A percentile compares a stretch with the other conserved stretches of the same genome.
Conservation (phyloP, 2,797 vertebrate species). For the Fundulus diaphanus region DNA sequence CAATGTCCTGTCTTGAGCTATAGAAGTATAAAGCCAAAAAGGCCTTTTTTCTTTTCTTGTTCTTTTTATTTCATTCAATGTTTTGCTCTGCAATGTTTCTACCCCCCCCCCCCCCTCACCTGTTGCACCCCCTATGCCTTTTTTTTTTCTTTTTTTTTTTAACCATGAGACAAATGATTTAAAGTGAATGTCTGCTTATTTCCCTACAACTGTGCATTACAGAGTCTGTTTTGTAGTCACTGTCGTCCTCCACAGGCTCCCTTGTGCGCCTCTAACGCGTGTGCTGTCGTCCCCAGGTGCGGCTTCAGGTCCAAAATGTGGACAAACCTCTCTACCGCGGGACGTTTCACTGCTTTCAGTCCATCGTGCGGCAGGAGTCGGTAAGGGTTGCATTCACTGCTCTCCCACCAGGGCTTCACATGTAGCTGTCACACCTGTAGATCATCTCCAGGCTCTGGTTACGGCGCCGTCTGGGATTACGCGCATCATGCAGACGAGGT, state of each 20-base stretch:
- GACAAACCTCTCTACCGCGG: conserved; percentile 94
- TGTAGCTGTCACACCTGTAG: conserved; percentile 1
- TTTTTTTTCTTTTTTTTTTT: no score
- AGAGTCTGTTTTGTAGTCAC: conserved; percentile 24
- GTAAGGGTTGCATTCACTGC: conserved; percentile 78
- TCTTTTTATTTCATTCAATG: conserved; percentile 17
- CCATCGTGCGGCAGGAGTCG: conserved; percentile 93
- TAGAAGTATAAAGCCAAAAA: conserved; percentile 58
- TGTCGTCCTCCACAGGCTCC: background rate
- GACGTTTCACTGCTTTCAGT: conserved; percentile 95
- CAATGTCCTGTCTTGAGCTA: conserved; percentile 71
- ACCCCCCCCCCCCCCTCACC: conserved; percentile 21
- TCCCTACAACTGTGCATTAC: conserved; percentile 19
- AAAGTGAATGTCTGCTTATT: conserved; percentile 37
- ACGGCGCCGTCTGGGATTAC: conserved; percentile 18
- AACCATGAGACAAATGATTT: conserved; percentile 37
- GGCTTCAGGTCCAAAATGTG: conserved; percentile 94
- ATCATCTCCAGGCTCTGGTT: conserved; percentile 43
- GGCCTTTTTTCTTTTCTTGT: conserved; percentile 19
- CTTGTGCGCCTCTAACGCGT: conserved; percentile 8
- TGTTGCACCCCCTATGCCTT: conserved; percentile 47
- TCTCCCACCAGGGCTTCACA: background rate
- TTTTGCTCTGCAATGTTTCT: conserved; percentile 32
- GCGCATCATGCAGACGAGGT: conserved; percentile 31
- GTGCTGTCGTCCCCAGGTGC: conserved; percentile 84